Evolutionary conservation across 2,797 vertebrate genomes (phyloP), one percentile per base, ranked within the genome.

Genomic region (Benthosema pterotum): DNA sequence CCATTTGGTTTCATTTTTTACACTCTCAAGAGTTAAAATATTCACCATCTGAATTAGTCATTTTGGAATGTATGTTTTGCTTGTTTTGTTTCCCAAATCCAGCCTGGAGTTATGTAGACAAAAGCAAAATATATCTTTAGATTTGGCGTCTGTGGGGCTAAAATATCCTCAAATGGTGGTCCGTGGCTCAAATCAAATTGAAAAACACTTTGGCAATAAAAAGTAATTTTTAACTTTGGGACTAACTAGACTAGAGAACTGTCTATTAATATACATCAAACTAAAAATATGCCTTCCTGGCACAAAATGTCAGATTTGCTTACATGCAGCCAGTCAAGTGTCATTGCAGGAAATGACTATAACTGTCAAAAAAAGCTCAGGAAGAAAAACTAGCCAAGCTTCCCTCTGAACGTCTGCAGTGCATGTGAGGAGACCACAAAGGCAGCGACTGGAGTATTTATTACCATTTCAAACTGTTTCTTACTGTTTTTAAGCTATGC

Each of bases 201-300:
- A n/a, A n/a, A n/a, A n/a, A n/a, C n/a, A n/a, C n/a, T n/a, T n/a
- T n/a, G 15, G 1, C 42, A 48, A 15, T 47, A 15, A 42, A 11
- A 63, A 17, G 38, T 17, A 52, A 16, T 9, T 71, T 78, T 62
- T 25, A 1, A 1, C 45, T 57, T 57, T 71, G 61, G 42, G 63
- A 64, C 25, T 16, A n/a, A 57, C 32, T 38, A 32, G n/a, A 32
- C 28, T 32, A 38, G 32, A 8, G 9, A 38, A 38, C 32, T 38
- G 8, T 25, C 0, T n/a, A 57, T 16, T 38, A n/a, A n/a, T n/a
- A n/a, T 25, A 22, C 1, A 17, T 66, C 19, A 28, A n/a, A 55
- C 46, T 43, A 32, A 22, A 19, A 17, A 25, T 13, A 14, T 52
- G 22, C 52, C 52, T 74, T 38, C 51, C 22, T 11, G 32, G 32